Conservation (phyloP, 2,113 vertebrate species). For the Motacilla alba region DNA sequence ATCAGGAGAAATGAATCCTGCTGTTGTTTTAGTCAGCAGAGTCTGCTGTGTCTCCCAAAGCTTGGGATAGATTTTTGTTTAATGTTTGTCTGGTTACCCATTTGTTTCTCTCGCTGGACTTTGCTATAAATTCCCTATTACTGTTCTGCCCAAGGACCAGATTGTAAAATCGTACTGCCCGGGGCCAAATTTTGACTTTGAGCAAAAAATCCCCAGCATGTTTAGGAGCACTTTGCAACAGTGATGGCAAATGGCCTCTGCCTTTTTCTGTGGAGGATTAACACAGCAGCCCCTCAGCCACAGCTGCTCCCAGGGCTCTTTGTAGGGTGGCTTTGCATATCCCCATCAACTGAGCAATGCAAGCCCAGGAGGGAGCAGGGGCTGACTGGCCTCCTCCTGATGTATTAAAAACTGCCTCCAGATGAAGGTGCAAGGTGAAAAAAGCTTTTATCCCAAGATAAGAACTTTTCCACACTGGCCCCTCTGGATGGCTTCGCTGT, state of each 20-base stretch:
- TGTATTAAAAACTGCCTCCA: neutral
- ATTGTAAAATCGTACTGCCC: neutral
- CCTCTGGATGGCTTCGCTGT: neutral
- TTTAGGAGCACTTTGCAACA: neutral
- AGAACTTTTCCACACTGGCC: neutral
- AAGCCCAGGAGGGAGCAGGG: neutral
- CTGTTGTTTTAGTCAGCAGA: neutral
- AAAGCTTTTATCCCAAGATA: neutral
- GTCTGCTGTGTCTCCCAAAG: conserved; percentile 19
- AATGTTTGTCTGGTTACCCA: neutral
- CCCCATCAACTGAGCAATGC: no score
- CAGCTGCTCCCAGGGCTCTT: neutral
- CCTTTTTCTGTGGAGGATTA: neutral
- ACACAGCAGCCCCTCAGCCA: neutral
- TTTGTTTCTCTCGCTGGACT: conserved; percentile 17
- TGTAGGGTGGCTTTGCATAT: fast-evolving
- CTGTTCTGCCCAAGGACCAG: neutral
- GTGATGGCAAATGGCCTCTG: neutral
- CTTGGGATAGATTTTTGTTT: neutral
- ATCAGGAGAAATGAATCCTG: neutral
- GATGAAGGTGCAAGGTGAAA: neutral
- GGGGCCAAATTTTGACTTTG: neutral
- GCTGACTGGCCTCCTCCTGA: neutral
- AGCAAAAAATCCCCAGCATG: neutral
- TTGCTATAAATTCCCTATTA: neutral